Base-by-base conservation (phyloP, 2,888 invertebrate genomes). In the Chloromyia formosa region DNA sequence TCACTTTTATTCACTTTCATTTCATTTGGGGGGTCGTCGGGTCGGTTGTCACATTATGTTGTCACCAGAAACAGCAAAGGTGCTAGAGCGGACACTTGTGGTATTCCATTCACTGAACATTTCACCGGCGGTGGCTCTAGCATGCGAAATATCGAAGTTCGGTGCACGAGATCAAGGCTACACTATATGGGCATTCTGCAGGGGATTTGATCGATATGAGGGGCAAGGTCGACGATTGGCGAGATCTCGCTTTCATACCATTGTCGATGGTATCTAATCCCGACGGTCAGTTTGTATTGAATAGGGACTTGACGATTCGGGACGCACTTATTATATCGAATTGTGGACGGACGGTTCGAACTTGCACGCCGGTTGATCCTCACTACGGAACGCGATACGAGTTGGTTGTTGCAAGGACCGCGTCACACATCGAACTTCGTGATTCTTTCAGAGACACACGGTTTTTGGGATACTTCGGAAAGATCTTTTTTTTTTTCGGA, bases 41-140 rank as follows among this genome's bases (percentile, higher is more conserved):
- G 7, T 56, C 40, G 53, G 71, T 58, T 16, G 71, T 71, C 58
- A 71, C 71, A 71, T 71, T 58, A 42, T 71, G 27, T 35, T 35
- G 71, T 71, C 71, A 71, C 71, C 22, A 20, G 12, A 49, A 66
- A 66, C 49, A 45, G 20, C 22, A 66, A 27, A 23, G 66, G 66
- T 10, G 23, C 66, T 35, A 45, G 49, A 22, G 14, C 42, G 45
- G 66, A 66, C 66, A 66, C 66, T 66, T 66, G 66, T 22, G 66
- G 42, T 45, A 22, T 66, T 49, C 18, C 66, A 18, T 66, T 42
- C 45, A 66, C 42, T 64, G 18, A 35, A 22, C 61, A 61, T 61
- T 22, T 20, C 23, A 61, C 61, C 61, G 61, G 61, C 27, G 61
- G 5, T 20, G 16, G 1, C 12, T 12, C 14, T 61, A 61, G 1